phyloP scores from a whole-genome alignment of 2,113 vertebrate species.

The Anolis sagrei region DNA sequence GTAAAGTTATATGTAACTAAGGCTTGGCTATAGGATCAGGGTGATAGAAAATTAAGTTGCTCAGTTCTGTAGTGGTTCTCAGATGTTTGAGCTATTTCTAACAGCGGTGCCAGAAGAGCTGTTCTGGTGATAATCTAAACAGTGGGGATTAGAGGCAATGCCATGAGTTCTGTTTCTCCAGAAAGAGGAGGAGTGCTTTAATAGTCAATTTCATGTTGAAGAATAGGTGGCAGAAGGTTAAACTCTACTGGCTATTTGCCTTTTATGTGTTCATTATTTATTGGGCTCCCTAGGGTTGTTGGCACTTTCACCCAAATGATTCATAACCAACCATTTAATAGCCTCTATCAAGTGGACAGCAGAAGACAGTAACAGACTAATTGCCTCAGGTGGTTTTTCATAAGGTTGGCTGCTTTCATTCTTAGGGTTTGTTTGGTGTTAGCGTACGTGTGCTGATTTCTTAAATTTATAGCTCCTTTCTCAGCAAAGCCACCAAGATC shows the following conservation, averaged over 20 bases:
- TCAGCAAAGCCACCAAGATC: neutral
- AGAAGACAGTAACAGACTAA: neutral
- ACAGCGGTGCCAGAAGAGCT: neutral
- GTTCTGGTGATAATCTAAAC: neutral
- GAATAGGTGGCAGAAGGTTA: neutral
- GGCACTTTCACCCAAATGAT: conserved; percentile 5
- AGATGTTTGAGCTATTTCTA: neutral
- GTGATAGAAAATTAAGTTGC: neutral
- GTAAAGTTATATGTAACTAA: neutral
- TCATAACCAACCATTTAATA: neutral
- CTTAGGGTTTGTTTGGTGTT: neutral
- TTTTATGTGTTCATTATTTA: neutral
- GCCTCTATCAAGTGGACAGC: neutral
- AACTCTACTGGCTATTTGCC: neutral
- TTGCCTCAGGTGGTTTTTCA: neutral
- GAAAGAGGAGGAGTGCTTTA: neutral
- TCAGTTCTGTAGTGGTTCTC: no score
- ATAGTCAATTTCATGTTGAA: neutral
- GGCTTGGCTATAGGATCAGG: neutral
- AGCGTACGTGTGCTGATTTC: neutral
- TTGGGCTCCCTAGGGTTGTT: neutral
- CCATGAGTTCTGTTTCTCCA: no score
- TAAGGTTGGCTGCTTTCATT: neutral
- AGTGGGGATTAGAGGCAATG: no score
- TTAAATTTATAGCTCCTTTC: neutral